Conservation (phyloP, 2,113 vertebrate species). For the Dicerorhinus sumatrensis region DNA sequence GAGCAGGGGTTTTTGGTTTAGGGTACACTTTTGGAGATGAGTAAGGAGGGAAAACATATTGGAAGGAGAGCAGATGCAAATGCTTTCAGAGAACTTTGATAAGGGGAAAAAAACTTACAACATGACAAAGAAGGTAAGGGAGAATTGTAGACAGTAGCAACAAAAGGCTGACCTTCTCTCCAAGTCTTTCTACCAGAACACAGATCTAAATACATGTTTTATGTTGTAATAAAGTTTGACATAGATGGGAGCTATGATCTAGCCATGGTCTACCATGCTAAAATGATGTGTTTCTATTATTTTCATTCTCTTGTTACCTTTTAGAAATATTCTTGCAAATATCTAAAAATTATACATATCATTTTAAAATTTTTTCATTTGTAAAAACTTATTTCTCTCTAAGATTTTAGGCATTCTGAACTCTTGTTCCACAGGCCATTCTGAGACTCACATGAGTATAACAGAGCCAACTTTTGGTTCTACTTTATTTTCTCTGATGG, state of each 20-base stretch:
- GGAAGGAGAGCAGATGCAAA: background rate
- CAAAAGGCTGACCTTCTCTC: background rate
- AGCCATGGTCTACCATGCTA: background rate
- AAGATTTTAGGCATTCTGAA: background rate
- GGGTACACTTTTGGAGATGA: background rate
- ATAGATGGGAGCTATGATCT: background rate
- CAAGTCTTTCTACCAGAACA: background rate
- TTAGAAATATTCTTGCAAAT: background rate
- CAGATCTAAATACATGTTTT: background rate
- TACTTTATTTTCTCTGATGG: slow-evolving; percentile 33
- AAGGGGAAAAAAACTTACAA: background rate
- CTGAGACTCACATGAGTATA: background rate
- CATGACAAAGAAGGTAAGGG: background rate
- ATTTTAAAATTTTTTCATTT: background rate
- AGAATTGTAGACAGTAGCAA: background rate
- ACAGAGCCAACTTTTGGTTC: background rate
- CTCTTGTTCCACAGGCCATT: background rate
- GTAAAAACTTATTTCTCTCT: background rate
- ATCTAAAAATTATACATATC: background rate
- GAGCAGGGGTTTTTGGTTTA: background rate
- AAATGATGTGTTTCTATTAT: background rate
- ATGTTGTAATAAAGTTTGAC: background rate
- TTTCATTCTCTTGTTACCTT: slow-evolving; percentile 16
- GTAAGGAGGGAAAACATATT: background rate
- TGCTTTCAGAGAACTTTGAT: background rate